Evolutionary conservation across 2,113 vertebrate genomes (phyloP).

Genomic region (Plecotus auritus): DNA sequence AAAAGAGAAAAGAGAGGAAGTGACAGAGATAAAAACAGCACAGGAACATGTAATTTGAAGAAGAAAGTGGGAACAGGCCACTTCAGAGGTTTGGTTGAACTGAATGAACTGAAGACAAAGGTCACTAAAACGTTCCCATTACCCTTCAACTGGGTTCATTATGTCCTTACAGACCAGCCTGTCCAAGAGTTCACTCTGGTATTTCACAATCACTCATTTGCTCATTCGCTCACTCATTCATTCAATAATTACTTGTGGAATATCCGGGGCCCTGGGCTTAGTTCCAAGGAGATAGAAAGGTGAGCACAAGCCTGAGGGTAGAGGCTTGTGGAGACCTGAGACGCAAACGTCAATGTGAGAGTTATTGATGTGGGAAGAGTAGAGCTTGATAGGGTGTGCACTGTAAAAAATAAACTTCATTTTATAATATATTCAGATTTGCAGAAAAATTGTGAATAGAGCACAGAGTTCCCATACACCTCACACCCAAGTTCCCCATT

Average conservation of each 20-base stretch:
- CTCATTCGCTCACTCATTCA: neutral
- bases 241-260: neutral
- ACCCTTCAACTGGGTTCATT: neutral
- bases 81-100: conserved; percentile 56
- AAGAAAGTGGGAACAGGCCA: conserved; percentile 14
- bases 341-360: neutral
- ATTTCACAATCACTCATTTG: conserved; percentile 8
- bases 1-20: conserved; percentile 12
- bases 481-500: neutral
- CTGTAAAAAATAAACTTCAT: neutral
- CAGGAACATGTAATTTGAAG: conserved; percentile 63
- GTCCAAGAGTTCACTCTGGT: neutral
- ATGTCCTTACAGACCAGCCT: neutral
- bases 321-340: neutral
- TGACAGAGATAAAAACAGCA: conserved; percentile 57
- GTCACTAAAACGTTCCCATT: neutral
- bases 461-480: neutral
- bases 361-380: neutral
- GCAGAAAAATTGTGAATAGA: neutral
- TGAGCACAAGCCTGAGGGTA: neutral
- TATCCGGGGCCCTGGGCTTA: neutral
- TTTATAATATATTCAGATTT: neutral
- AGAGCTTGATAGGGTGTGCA: neutral
- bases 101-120: conserved; percentile 39
- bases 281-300: neutral